phyloP scores from a whole-genome alignment of 2,113 vertebrate genomes.

The Chloebia gouldiae region DNA sequence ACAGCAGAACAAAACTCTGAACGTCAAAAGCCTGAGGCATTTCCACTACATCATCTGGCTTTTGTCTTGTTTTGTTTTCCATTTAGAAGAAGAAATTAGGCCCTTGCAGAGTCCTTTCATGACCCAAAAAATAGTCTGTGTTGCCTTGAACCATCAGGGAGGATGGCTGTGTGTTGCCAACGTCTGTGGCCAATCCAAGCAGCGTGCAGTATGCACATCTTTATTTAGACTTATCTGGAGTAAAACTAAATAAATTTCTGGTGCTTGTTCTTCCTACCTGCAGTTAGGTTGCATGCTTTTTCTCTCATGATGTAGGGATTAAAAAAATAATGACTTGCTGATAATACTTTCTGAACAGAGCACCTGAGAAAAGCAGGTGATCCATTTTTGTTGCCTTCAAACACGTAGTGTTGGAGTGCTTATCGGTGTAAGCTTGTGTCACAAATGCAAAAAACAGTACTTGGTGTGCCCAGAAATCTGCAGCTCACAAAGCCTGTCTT shows the following conservation, averaged over 20 bases:
- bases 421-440: neutral
- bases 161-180: neutral
- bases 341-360: neutral
- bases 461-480: neutral
- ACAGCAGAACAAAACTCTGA: neutral
- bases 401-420: neutral
- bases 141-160: neutral
- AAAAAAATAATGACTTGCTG: neutral
- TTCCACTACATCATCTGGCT: neutral
- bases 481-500: constrained; percentile 42
- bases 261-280: neutral
- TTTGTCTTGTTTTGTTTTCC: neutral
- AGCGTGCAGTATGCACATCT: neutral
- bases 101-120: neutral
- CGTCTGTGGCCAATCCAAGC: neutral
- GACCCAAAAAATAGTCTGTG: neutral
- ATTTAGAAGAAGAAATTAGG: neutral
- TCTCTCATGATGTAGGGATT: neutral
- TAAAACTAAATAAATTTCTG: neutral
- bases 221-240: neutral
- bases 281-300: neutral
- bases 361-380: neutral
- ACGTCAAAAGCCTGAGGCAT: neutral
- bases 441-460: neutral
- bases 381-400: neutral